Evolutionary conservation across 1,140 invertebrate genomes (phyloP), one percentile per base, ranked within the genome.

Genomic region (Euura saliciscinereae): DNA sequence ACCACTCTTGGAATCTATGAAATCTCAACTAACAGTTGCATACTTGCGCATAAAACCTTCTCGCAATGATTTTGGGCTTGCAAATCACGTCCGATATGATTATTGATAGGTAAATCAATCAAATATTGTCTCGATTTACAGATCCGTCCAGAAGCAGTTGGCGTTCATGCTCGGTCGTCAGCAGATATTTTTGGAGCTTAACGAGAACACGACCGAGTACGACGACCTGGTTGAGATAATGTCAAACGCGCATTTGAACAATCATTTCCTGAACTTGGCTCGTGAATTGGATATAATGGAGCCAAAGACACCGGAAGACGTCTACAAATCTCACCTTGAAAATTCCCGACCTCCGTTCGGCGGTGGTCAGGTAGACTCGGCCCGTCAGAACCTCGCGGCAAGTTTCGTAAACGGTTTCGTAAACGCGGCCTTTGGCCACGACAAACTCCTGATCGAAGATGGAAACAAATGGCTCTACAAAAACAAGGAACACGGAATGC

Each of bases 331-430:
- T 6, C 98, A 99, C 90, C 88, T 99, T 73, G 98, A 99, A 85
- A 98, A 95, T 83, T 93, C 91, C 68, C 92, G 96, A 68, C 94
- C 95, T 0, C 92, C 94, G 11, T 95, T 97, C 76, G 90, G 93
- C 8, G 94, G 94, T 11, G 94, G 94, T 6, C 92, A 96, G 78
- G 94, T 97, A 1, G 98, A 99, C 86, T 99, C 97, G 0, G 98
- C 97, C 0, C 89, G 97, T 71, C 97, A 99, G 84, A 99, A 99
- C 88, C 88, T 99, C 5, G 98, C 99, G 0, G 96, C 98, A 0
- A 98, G 97, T 71, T 99, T 99, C 87, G 99, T 99, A 0, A 99
- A 99, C 89, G 98, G 98, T 7, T 99, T 99, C 85, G 98, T 99
- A 0, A 99, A 99, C 86, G 97, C 97, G 67, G 99, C 95, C 2